phyloP scores from a whole-genome alignment of 2,888 invertebrate species.

The Dilophus febrilis region DNA sequence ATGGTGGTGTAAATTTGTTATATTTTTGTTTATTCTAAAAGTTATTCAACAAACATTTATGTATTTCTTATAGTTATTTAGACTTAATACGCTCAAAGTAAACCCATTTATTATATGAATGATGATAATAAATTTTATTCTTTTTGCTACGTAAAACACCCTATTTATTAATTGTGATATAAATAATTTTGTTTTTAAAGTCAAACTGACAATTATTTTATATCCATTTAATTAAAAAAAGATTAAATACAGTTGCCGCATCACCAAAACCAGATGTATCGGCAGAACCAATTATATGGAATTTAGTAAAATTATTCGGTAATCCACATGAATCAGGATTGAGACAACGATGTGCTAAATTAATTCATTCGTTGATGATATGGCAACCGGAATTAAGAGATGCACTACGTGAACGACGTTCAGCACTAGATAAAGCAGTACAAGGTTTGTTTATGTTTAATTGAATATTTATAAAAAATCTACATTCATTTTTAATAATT shows the following conservation, averaged over 20 bases:
- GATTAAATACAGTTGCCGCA: conserved; percentile 25
- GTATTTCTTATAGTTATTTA: too few relatives aligned
- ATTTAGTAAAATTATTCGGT: conserved; percentile 60
- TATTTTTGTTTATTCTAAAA: too few relatives aligned
- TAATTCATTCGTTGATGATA: conserved; percentile 40
- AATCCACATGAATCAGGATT: conserved; percentile 39
- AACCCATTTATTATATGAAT: too few relatives aligned
- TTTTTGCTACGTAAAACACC: too few relatives aligned
- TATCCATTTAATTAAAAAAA: conserved; percentile 15
- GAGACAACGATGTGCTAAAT: conserved; percentile 40
- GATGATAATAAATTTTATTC: too few relatives aligned
- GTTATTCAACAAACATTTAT: too few relatives aligned
- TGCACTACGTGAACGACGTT: conserved; percentile 45
- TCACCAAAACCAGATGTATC: conserved; percentile 46
- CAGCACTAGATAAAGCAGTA: conserved; percentile 67
- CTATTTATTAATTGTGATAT: not conserved
- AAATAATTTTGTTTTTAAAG: conserved; percentile 1
- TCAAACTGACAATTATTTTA: too few relatives aligned
- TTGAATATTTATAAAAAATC: conserved; percentile 1
- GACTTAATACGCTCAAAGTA: too few relatives aligned
- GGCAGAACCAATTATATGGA: conserved; percentile 71
- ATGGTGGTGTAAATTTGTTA: too few relatives aligned
- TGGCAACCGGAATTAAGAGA: conserved; percentile 51
- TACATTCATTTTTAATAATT: not conserved
- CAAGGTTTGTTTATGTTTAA: too few relatives aligned